A percentile compares a stretch with the other conserved stretches of the same genome.
Conservation (phyloP, 2,888 invertebrate species). For the Coenonympha arcania region DNA sequence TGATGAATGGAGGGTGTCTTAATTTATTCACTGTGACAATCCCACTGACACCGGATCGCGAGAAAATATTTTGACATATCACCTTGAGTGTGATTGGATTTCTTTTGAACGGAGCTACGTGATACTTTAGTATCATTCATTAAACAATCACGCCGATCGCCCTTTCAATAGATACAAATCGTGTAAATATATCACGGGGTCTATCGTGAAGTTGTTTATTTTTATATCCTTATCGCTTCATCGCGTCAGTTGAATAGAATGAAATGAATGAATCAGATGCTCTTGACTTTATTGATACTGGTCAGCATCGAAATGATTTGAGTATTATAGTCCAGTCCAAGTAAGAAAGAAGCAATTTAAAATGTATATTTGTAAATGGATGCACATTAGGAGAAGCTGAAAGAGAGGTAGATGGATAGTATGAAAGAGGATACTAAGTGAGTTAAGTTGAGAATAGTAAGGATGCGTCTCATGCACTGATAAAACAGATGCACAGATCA, state of each 20-base stretch:
- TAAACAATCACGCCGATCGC: not conserved
- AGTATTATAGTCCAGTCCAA: not conserved
- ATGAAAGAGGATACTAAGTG: too few relatives aligned
- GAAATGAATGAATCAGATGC: not conserved
- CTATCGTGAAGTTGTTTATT: slow-evolving; percentile 1
- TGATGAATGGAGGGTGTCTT: slow-evolving; percentile 17
- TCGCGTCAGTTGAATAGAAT: not conserved
- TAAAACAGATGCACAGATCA: too few relatives aligned
- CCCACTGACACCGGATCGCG: slow-evolving; percentile 22
- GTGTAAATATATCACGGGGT: slow-evolving; percentile 5
- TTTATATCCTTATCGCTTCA: slow-evolving; percentile 1
- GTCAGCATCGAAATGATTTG: not conserved
- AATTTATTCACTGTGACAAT: slow-evolving; percentile 20
- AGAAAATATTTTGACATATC: slow-evolving; percentile 28
- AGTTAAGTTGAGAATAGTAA: too few relatives aligned
- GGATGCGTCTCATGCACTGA: too few relatives aligned
- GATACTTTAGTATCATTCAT: slow-evolving; percentile 9
- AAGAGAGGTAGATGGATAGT: too few relatives aligned
- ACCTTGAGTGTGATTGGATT: slow-evolving; percentile 23
- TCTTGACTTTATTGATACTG: not conserved
- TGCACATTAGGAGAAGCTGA: not conserved
- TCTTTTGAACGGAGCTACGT: slow-evolving; percentile 13
- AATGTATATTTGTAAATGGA: not conserved
- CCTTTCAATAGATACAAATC: slow-evolving; percentile 8
- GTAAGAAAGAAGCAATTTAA: not conserved